Base-by-base conservation (phyloP, 2,797 vertebrate genomes). In the Tolypeutes matacus region DNA sequence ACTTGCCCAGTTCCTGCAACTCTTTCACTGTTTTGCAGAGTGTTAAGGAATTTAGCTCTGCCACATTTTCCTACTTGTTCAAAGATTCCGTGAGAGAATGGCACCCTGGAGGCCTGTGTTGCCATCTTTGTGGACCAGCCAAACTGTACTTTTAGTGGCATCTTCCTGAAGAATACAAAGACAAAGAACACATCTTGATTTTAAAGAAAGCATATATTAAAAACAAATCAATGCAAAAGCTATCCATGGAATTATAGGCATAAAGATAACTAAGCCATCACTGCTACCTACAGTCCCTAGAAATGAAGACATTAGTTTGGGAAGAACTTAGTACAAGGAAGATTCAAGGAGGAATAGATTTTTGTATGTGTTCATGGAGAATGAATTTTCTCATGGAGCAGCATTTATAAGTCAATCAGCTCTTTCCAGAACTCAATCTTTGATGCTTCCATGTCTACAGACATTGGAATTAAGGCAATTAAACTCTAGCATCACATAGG, bases 241-340 rank as follows among this genome's bases (percentile, higher is more conserved):
- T n/a, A 60, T 17, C 49, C 39, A 25, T 12, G 56, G 56, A 31
- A 13, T 46, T 7, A 9, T 0, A 13, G 18, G 4, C 0, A 0
- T 6, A n/a, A 27, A 3, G 5, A 21, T 56, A 15, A 20, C 49
- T 27, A 4, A 91, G 27, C 42, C 18, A 0, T 5, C 21, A 2
- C 2, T 3, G 27, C 36, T 34, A 12, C 39, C 36, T 34, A 12
- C 39, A 7, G 11, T 6, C 23, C 72, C 39, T 53, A 29, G 62
- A 25, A 31, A 23, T 0, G 3, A 27, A 9, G 29, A 15, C 20
- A 18, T 29, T 27, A 21, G 27, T 34, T 25, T 42, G 17, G 4
- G 15, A n/a, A 17, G 76, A 4, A 2, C 70, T 7, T 39, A 62
- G 86, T 15, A 29, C n/a, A 27, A 3, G 73, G 42, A 34, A 20